A percentile compares a stretch with the other conserved stretches of the same genome.
phyloP scores from a whole-genome alignment of 2,113 vertebrate species.

The Odobenus rosmarus region DNA sequence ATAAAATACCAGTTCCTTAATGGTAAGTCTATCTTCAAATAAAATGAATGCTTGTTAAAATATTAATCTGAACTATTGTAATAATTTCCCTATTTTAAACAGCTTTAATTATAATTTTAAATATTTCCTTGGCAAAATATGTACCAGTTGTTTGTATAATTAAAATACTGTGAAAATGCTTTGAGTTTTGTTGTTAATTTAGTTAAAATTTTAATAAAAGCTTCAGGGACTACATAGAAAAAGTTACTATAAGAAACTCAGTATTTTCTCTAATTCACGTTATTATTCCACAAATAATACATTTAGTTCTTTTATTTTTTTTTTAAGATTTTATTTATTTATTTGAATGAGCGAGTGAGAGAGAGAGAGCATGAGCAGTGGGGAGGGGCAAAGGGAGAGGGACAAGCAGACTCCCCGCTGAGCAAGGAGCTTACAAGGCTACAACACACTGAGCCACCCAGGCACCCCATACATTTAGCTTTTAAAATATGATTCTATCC shows the following conservation, averaged over 20 bases:
- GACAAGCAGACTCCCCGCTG: not conserved
- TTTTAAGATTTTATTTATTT: not conserved
- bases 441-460: not conserved
- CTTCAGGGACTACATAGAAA: not conserved
- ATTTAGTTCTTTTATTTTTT: not conserved
- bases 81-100: not conserved
- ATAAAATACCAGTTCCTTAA: not conserved
- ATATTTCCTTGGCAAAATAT: not conserved
- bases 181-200: slow-evolving; percentile 1
- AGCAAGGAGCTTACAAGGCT: not conserved
- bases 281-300: not conserved
- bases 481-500: slow-evolving; percentile 2
- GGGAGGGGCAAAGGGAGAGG: not conserved
- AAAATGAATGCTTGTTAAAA: slow-evolving; percentile 23
- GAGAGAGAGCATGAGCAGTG: not conserved
- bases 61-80: not conserved
- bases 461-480: not conserved
- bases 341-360: not conserved
- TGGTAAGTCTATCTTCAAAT: not conserved
- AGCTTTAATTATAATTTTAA: not conserved
- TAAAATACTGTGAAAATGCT: not conserved
- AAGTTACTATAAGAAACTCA: not conserved
- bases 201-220: slow-evolving; percentile 37
- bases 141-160: not conserved
- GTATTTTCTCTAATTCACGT: not conserved